Evolutionary conservation across 2,113 vertebrate species (phyloP), one percentile per base, ranked within the genome.

Genomic region (Phyllostomus hastatus): DNA sequence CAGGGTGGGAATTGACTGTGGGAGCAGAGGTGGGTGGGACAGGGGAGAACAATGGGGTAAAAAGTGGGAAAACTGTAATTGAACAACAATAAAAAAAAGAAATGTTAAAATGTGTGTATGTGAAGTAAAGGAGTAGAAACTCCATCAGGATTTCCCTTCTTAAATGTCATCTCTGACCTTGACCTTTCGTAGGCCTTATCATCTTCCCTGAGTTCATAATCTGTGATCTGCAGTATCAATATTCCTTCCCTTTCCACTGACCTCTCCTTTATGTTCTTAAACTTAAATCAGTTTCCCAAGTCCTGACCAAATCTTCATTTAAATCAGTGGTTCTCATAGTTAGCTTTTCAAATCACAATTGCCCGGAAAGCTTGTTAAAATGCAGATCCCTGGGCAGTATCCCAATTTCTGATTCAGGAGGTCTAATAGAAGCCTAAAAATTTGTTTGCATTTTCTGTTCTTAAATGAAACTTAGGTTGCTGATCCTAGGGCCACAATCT

Each of bases 141-240:
- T 92, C 38, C 88, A 52, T 52, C 83, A 94, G 73, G 43, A 87
- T 83, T 87, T 95, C 89, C 93, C 52, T 22, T 90, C 70, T 90
- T 72, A 96, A 90, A 94, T 92, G 33, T 90, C 66, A 90, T 81
- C 38, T 66, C 10, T 61, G 31, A 20, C 81, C 33, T 75, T 46
- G 28, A 92, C 46, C 38, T 95, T 83, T 83, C 66, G 41, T 87
- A 95, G 80, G 70, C 17, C 85, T 92, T 94, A 24, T 90, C 61
- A 89, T 75, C 35, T 84, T 92, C 35, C 50, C 48, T 89, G 73
- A 85, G n/a, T 79, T 84, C 48, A 85, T 72, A 90, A 81, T 54
- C 78, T 96, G 46, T 79, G 72, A 89, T 72, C 33, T 91, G 16
- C 50, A 86, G 61, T 26, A 81, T 6, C 11, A 26, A 41, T 78